Conservation (phyloP, 2,113 vertebrate species). For the Haemorhous mexicanus region DNA sequence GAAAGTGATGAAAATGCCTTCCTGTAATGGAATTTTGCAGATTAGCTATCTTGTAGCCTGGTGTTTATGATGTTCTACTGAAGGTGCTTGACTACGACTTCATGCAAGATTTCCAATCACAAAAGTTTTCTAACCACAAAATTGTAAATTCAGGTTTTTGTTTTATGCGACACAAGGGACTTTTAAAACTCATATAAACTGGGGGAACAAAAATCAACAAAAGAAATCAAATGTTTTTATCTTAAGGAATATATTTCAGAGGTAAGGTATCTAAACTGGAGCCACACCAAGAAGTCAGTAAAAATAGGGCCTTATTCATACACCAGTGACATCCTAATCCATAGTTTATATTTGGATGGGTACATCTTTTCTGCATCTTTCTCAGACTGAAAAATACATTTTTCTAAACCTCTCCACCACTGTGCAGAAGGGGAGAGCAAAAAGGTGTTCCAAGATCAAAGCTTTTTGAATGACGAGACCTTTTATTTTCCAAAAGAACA, state of each 20-base stretch:
- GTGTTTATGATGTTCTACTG: not conserved
- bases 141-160: not conserved
- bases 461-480: not conserved
- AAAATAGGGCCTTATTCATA: not conserved
- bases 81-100: not conserved
- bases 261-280: not conserved
- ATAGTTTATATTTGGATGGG: not conserved
- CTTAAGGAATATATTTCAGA: not conserved
- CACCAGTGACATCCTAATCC: not conserved
- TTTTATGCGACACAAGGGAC: not conserved
- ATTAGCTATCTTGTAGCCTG: not conserved
- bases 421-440: not conserved
- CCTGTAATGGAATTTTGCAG: not conserved
- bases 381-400: not conserved
- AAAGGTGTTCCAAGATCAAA: not conserved
- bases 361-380: not conserved
- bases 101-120: not conserved
- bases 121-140: not conserved
- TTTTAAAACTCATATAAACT: not conserved
- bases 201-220: not conserved
- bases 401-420: not conserved
- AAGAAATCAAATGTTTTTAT: not conserved
- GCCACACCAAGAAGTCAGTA: not conserved
- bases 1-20: not conserved
- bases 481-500: not conserved